Base-by-base conservation (phyloP, 2,888 invertebrate genomes). In the Torymus aiolomorphi region DNA sequence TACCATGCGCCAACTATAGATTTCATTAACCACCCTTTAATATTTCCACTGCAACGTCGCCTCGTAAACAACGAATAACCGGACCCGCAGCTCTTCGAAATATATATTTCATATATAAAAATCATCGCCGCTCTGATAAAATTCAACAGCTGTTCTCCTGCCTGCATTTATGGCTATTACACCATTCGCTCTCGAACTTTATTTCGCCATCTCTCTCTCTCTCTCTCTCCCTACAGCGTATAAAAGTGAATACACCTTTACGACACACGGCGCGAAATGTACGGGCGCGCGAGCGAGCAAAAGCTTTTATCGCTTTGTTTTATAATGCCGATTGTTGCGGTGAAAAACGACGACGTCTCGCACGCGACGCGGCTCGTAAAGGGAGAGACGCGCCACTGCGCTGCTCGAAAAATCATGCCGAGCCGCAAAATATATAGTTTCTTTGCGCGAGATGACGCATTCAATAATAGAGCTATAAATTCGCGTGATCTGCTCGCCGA, bases 391-490 rank as follows among this genome's bases (percentile, higher is more conserved):
- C n/a, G n/a, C n/a, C n/a, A n/a, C n/a, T n/a, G n/a, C n/a, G n/a
- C n/a, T n/a, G n/a, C n/a, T 18, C 20, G 51, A 20, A 42, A 71
- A 65, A 54, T 72, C 59, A 52, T 16, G 77, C 59, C 57, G 51
- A 2, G 16, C 14, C 2, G 49, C 54, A 24, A 24, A 2, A 24
- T 24, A 24, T 24, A 61, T 56, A 56, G 56, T 56, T 70, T 72
- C n/a, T n/a, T n/a, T n/a, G n/a, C n/a, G n/a, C 62, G 24, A 66
- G 67, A 66, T 78, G 67, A 72, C 67, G 72, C 66, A 80, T 76
- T 80, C 80, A 76, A 80, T 80, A 80, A 80, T 80, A 76, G 67
- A 76, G 71, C 71, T 67, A 76, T 80, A 80, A 80, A 80, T 80
- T 70, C 20, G n/a, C 57, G 3, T 8, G 11, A 51, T 2, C 3